phyloP scores from a whole-genome alignment of 2,113 vertebrate species.

The rat (Rattus norvegicus) region DNA sequence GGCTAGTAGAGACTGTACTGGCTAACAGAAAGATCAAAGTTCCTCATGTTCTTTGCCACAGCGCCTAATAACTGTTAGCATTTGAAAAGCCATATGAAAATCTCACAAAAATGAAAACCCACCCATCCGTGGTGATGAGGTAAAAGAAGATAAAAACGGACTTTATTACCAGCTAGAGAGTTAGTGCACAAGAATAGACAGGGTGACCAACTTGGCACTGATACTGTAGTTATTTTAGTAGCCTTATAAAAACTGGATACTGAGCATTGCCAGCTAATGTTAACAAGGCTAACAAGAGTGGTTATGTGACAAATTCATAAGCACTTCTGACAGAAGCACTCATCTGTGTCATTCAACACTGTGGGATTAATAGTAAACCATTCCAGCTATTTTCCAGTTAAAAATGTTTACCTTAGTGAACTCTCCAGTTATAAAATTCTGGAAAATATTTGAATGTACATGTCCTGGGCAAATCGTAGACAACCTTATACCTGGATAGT shows the following conservation, averaged over 20 bases:
- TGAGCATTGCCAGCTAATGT: background rate
- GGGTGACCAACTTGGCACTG: background rate
- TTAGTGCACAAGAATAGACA: background rate
- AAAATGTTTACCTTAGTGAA: slow-evolving; percentile 88
- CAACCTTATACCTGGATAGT: slow-evolving; percentile 91
- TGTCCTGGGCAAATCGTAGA: slow-evolving; percentile 94
- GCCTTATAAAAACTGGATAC: slow-evolving; percentile 20
- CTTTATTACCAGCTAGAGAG: background rate
- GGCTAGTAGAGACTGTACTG: background rate
- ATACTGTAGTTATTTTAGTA: background rate
- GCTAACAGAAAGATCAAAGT: background rate
- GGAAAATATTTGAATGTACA: slow-evolving; percentile 93
- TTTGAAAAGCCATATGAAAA: background rate
- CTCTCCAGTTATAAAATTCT: slow-evolving; percentile 92
- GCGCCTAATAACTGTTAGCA: background rate
- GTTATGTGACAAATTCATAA: slow-evolving; percentile 35
- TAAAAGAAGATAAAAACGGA: background rate
- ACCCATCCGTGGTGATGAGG: background rate
- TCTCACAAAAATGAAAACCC: slow-evolving; percentile 14
- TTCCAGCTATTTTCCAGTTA: background rate
- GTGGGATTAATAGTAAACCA: background rate
- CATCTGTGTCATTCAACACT: background rate
- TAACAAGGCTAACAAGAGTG: background rate
- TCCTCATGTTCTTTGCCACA: background rate
- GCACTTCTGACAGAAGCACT: slow-evolving; percentile 8